Conservation (phyloP, 92 coral and sea anemone species). For the Zoanthus sansibaricus region DNA sequence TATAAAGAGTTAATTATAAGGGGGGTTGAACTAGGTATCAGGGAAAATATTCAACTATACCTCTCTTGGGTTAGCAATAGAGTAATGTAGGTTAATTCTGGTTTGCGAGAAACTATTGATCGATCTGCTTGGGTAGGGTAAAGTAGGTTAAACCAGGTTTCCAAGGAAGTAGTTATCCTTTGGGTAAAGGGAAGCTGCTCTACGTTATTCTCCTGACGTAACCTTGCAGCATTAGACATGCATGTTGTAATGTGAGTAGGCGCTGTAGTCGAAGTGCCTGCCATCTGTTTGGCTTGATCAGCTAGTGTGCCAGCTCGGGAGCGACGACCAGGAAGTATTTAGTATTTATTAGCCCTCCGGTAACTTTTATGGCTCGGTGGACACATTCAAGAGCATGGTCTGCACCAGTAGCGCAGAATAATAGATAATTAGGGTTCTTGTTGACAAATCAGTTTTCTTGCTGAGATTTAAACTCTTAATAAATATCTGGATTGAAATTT, state of each 20-base stretch:
- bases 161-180: no score
- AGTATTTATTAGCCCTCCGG: slow-evolving; percentile 42
- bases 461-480: slow-evolving; percentile 43
- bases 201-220: slow-evolving; percentile 65
- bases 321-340: slow-evolving; percentile 27
- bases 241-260: slow-evolving; percentile 52
- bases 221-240: slow-evolving; percentile 43
- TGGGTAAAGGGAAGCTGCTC: slow-evolving; percentile 21
- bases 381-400: slow-evolving; percentile 65
- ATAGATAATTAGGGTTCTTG: slow-evolving; percentile 43
- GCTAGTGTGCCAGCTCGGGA: slow-evolving; percentile 44
- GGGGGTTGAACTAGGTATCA: no score
- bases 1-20: no score
- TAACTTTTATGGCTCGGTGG: slow-evolving; percentile 14
- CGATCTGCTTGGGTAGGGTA: no score
- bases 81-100: no score
- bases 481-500: slow-evolving; percentile 63
- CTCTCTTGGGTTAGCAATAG: no score
- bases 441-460: slow-evolving; percentile 65
- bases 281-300: slow-evolving; percentile 63
- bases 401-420: slow-evolving; percentile 65
- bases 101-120: no score
- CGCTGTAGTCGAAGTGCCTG: slow-evolving; percentile 53
- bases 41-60: no score
- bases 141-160: no score